These are phyloP conservation scores for Sphaerophoria taeniata DNA, from an alignment of 2,888 invertebrate species.

Conservation along the genomic window DNA sequence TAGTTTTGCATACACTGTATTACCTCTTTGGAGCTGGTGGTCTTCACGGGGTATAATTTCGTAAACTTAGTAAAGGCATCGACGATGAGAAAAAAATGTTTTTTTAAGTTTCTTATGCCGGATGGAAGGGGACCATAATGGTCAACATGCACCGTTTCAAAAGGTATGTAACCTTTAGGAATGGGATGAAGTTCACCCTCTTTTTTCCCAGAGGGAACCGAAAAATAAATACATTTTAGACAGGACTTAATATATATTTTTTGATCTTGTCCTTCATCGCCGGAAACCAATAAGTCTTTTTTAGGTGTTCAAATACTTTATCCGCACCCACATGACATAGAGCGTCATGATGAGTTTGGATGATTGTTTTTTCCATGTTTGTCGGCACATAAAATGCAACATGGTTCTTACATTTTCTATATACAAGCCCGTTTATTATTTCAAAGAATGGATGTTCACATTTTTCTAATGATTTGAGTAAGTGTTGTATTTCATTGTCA, in stretches of 20 bases:
- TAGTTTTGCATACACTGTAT: slow-evolving; percentile 1
- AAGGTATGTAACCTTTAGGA: slow-evolving; percentile 15
- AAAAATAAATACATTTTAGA: slow-evolving; percentile 79
- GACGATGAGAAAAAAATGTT: slow-evolving; percentile 40
- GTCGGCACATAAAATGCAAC: slow-evolving; percentile 64
- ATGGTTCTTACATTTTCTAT: slow-evolving; percentile 32
- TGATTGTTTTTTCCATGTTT: slow-evolving; percentile 66
- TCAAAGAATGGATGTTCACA: slow-evolving; percentile 18
- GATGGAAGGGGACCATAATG: slow-evolving; percentile 79
- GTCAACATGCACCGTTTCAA: slow-evolving; percentile 77
- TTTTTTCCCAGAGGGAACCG: slow-evolving; percentile 75
- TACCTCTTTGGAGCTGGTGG: slow-evolving; percentile 19
- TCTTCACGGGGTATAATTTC: slow-evolving; percentile 66
- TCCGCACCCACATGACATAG: no score
- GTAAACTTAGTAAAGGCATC: slow-evolving; percentile 58
- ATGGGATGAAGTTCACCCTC: slow-evolving; percentile 15
- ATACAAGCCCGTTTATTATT: slow-evolving; percentile 58
- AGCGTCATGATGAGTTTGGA: no score
- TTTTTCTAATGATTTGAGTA: slow-evolving; percentile 58
- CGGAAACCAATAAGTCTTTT: slow-evolving; percentile 76
- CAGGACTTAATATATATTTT: slow-evolving; percentile 76
- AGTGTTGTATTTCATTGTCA: slow-evolving; percentile 59
- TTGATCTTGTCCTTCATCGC: slow-evolving; percentile 53
- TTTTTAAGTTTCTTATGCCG: slow-evolving; percentile 73
- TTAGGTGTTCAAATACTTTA: no score